Evolutionary conservation across 35 echinoderm and acorn worm genomes (phyloP).

Genomic region (Diadema setosum): DNA sequence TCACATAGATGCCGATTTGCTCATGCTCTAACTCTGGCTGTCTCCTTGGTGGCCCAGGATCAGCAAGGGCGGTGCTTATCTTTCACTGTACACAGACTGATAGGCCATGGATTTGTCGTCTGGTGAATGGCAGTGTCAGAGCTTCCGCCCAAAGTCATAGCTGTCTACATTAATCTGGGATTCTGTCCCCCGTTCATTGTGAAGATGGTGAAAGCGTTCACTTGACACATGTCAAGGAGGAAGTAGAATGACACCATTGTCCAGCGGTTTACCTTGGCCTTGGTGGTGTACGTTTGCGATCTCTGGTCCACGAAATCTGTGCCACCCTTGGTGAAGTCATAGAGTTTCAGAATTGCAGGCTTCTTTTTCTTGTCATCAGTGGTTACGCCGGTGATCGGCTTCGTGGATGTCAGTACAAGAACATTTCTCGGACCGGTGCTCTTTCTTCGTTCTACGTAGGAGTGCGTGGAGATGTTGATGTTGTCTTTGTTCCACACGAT

Average conservation of each 20-base stretch:
- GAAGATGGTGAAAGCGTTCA: neutral
- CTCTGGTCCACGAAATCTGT: neutral
- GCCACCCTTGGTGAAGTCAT: constrained; percentile 12
- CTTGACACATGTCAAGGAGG: neutral
- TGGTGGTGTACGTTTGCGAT: neutral
- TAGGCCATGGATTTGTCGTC: too few relatives aligned
- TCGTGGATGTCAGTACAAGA: neutral
- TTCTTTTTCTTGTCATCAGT: neutral
- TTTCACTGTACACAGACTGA: too few relatives aligned
- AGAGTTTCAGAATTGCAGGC: neutral
- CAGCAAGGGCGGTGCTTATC: too few relatives aligned
- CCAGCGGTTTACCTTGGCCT: neutral
- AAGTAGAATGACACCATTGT: neutral
- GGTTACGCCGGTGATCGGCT: neutral
- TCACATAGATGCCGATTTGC: too few relatives aligned
- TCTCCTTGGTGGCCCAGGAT: too few relatives aligned
- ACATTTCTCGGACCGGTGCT: neutral
- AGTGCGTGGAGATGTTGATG: neutral
- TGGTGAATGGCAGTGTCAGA: too few relatives aligned
- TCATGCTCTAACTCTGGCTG: too few relatives aligned
- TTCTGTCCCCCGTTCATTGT: neutral
- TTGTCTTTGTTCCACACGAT: neutral
- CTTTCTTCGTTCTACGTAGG: neutral
- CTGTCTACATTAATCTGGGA: too few relatives aligned
- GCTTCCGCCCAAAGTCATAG: too few relatives aligned